Conservation (phyloP, 2,113 vertebrate genomes). For the Saguinus midas region DNA sequence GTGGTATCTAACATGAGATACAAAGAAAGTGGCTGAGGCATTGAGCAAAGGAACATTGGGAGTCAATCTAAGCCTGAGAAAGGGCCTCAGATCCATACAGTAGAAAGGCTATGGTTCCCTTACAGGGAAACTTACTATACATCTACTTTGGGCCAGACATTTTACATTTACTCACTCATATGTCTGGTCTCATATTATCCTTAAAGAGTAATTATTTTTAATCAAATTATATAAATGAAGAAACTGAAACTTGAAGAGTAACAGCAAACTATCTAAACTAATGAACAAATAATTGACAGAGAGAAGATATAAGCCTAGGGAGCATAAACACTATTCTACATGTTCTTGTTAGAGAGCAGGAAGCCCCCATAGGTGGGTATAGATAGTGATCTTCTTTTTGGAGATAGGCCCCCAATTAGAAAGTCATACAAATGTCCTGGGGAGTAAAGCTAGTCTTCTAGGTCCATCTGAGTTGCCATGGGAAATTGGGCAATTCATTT, state of each 20-base stretch:
- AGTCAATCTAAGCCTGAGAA: background rate
- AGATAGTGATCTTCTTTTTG: background rate
- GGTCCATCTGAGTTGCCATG: background rate
- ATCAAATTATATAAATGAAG: background rate
- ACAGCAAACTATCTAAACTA: background rate
- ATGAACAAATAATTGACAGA: slow-evolving; percentile 5
- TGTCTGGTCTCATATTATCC: background rate
- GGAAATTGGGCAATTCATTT: background rate
- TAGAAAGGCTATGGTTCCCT: background rate
- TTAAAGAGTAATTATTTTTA: slow-evolving; percentile 4
- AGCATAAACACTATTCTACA: background rate
- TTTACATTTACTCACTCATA: slow-evolving; percentile 4
- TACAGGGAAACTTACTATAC: background rate
- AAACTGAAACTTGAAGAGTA: background rate
- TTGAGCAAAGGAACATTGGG: background rate
- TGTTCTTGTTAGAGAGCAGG: background rate
- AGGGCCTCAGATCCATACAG: background rate
- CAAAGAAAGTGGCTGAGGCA: background rate
- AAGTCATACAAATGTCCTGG: background rate
- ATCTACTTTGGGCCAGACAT: background rate
- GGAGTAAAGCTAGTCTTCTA: background rate
- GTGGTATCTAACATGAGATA: background rate
- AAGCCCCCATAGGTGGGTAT: background rate
- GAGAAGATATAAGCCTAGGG: background rate
- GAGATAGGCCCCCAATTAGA: background rate